Evolutionary conservation across 2,888 invertebrate genomes (phyloP), one percentile per base, ranked within the genome.

Genomic region (Luffia ferchaultella): DNA sequence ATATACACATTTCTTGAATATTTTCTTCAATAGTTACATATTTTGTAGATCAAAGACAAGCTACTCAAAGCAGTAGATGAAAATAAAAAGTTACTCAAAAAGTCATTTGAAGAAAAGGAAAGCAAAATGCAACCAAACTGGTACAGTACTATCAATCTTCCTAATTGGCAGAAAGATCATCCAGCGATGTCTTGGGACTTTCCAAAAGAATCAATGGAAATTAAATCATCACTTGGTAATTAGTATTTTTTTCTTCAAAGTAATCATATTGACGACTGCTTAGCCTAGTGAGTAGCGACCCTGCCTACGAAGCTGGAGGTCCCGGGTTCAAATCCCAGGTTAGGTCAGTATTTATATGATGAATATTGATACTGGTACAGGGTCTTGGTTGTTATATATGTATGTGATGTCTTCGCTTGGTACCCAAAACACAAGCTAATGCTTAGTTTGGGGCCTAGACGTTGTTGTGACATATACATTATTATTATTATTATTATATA

Each of bases 121-220:
- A 49, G 70, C 0, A 79, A 70, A 51, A 57, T 72, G 9, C 63
- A 73, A 1, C 78, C 76, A 0, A 73, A 74, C 52, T 83, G 83
- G 79, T 80, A 76, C 53, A 76, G 65, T 54, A 75, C 70, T 49
- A 61, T 83, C 50, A 76, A 78, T 48, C 58, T 85, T 42, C 85
- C 85, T 0, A 76, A 71, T 56, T 85, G 83, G 82, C 74, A 77
- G 56, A 78, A 76, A 51, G 84, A 85, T 48, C 73, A 80, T 53
- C 76, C 79, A 0, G 73, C 77, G 16, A 78, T 82, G 73, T 84
- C 85, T 3, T 85, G 85, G 84, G 85, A 85, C 57, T 85, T 85
- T 54, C 83, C 83, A 40, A 85, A 82, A 54, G 85, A 85, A 46
- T 61, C 70, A 45, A 54, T 74, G 20, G 69, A 75, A 16, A 73